A percentile compares a stretch with the other conserved stretches of the same genome.
Conservation (phyloP, 2,113 vertebrate species). For the Canis aureus region DNA sequence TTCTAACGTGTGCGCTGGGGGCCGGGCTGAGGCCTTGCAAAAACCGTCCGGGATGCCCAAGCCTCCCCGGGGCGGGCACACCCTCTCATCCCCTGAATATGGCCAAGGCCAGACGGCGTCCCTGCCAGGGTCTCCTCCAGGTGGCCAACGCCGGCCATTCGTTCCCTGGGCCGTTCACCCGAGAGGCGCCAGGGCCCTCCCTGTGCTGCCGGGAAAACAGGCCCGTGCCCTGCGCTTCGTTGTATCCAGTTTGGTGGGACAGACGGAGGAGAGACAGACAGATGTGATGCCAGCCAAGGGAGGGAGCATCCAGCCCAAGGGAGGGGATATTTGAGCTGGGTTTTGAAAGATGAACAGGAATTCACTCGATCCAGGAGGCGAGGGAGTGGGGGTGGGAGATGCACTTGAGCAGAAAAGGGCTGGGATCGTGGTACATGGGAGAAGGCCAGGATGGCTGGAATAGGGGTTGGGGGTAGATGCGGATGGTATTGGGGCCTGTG, state of each 20-base stretch:
- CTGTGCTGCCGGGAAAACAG: not conserved
- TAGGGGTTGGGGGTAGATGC: not conserved
- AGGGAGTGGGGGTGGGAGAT: too few relatives aligned
- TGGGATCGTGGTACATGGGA: not conserved
- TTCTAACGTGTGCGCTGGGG: not conserved
- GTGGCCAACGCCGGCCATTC: accelerated
- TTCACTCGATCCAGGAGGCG: not conserved
- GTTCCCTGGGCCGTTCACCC: not conserved
- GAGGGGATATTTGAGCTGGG: not conserved
- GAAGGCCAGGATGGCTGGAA: not conserved
- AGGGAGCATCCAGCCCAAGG: not conserved
- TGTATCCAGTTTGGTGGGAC: not conserved
- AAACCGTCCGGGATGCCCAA: not conserved
- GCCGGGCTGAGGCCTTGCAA: not conserved
- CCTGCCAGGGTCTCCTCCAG: not conserved
- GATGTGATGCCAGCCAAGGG: not conserved
- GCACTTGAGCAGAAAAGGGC: not conserved
- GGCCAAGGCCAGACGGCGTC: not conserved
- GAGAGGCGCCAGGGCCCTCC: accelerated
- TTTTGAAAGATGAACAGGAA: not conserved
- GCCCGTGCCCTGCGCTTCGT: not conserved
- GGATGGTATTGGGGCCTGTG: too few relatives aligned
- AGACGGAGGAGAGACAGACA: not conserved
- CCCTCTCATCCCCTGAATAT: not conserved
- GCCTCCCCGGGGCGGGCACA: not conserved